Conservation (phyloP, 1,140 invertebrate species). For the Adoxophyes honmai region DNA sequence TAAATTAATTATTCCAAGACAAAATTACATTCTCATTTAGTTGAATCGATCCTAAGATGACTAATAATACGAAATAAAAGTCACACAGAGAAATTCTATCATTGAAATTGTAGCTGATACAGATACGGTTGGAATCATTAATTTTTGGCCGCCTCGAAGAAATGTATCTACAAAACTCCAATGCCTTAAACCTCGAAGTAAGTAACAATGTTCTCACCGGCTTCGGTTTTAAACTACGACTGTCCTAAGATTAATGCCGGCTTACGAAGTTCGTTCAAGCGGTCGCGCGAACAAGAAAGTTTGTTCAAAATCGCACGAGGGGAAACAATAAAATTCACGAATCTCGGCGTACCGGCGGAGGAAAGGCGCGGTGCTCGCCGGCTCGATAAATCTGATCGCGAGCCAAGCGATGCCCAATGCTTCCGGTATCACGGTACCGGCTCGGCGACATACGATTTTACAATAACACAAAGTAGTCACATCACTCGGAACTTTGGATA, state of each 20-base stretch:
- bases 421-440: slow-evolving; percentile 19
- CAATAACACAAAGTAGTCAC: no score
- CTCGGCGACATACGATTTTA: no score
- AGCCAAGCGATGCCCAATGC: slow-evolving; percentile 25
- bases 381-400: slow-evolving; percentile 31
- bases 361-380: slow-evolving; percentile 8
- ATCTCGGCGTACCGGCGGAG: slow-evolving; percentile 25
- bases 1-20: no score
- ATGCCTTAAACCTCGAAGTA: background rate
- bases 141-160: no score
- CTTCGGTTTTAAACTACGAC: slow-evolving; percentile 3
- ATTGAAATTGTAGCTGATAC: no score
- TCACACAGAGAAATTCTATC: no score
- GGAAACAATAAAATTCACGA: slow-evolving; percentile 63
- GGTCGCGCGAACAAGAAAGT: slow-evolving; percentile 31
- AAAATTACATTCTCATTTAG: no score
- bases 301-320: slow-evolving; percentile 23
- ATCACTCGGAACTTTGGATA: no score
- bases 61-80: no score
- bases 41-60: no score
- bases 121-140: no score
- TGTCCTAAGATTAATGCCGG: slow-evolving; percentile 2
- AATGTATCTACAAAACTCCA: no score
- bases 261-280: slow-evolving; percentile 10
- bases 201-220: slow-evolving; percentile 7